Evolutionary conservation across 1,140 invertebrate species (phyloP), one percentile per base, ranked within the genome.

Genomic region (Ctenoplectra terminalis): DNA sequence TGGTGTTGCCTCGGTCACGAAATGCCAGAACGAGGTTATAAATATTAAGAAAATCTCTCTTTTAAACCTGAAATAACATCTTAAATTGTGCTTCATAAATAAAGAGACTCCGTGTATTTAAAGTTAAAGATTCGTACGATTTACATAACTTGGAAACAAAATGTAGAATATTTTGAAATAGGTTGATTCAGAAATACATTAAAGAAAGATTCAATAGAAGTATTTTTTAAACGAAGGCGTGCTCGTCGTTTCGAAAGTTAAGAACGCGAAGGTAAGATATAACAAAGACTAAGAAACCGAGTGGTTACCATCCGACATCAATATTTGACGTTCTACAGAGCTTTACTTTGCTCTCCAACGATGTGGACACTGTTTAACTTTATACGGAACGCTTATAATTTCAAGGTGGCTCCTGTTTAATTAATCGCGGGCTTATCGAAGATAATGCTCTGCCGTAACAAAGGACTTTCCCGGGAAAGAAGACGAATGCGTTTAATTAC

Each of bases 391-490:
- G 64, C 13, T 77, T 77, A 31, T 67, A 69, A 56, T 69, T 69
- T 66, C 37, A 20, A 63, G 50, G 74, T 56, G 52, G 26, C 63
- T 37, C 23, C 43, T 58, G 67, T 40, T 71, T 79, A 79, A 79
- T 79, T 79, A 79, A 79, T 71, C 46, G 76, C 5, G 1, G 46
- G 40, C 76, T 79, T 63, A 73, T 73, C 58, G 26, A 11, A 37
- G 58, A 67, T 60, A 76, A 69, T 48, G n/a, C 58, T 78, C 60
- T 40, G 46, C 48, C 20, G 52, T 29, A 48, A 43, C 31, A 43
- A 23, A 60, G 52, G 43, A 43, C 60, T 23, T 23, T 13, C 48
- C 20, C 15, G 20, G 17, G 46, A 43, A 48, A 50, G 5, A 20
- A 79, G 54, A 79, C 31, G 29, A 48, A 79, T 50, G 43, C 20